A percentile compares a stretch with the other conserved stretches of the same genome.
Evolutionary conservation across 2,113 vertebrate genomes (phyloP).

Genomic region (Hippocampus comes): DNA sequence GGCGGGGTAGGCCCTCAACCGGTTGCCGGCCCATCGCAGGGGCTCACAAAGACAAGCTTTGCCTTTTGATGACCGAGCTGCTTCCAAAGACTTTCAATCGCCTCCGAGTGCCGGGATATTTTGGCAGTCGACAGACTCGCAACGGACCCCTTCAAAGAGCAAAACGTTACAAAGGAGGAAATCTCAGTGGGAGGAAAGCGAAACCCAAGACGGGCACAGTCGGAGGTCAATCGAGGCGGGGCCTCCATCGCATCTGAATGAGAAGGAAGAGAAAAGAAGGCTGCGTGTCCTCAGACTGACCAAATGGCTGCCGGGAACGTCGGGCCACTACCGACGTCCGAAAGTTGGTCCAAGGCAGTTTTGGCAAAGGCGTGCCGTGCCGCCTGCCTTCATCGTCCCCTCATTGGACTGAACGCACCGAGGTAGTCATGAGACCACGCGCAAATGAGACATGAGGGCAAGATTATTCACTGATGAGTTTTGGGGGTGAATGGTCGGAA

Average conservation of each 20-base stretch:
- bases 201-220: slow-evolving; percentile 17
- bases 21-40: too few relatives aligned
- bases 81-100: slow-evolving; percentile 34
- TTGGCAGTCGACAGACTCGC: slow-evolving; percentile 25
- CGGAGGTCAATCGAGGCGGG: slow-evolving; percentile 25
- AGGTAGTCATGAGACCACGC: slow-evolving; percentile 61
- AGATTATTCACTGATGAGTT: slow-evolving; percentile 36
- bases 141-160: slow-evolving; percentile 9
- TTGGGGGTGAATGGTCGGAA: slow-evolving; percentile 23
- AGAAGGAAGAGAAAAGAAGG: slow-evolving; percentile 32
- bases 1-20: too few relatives aligned
- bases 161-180: slow-evolving; percentile 19
- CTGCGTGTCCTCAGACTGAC: slow-evolving; percentile 41
- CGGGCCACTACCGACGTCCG: slow-evolving; percentile 18
- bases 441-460: too few relatives aligned
- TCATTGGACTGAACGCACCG: slow-evolving; percentile 40
- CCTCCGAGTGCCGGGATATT: slow-evolving; percentile 23
- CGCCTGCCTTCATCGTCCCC: neutral
- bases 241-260: slow-evolving; percentile 46
- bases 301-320: slow-evolving; percentile 20
- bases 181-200: slow-evolving; percentile 5
- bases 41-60: too few relatives aligned
- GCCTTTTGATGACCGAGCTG: too few relatives aligned
- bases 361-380: slow-evolving; percentile 51
- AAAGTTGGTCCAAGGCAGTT: slow-evolving; percentile 16